Percentiles rank a stretch among this genome's conserved stretches.
phyloP scores from a whole-genome alignment of 2,113 vertebrate genomes.

The Alces alces region DNA sequence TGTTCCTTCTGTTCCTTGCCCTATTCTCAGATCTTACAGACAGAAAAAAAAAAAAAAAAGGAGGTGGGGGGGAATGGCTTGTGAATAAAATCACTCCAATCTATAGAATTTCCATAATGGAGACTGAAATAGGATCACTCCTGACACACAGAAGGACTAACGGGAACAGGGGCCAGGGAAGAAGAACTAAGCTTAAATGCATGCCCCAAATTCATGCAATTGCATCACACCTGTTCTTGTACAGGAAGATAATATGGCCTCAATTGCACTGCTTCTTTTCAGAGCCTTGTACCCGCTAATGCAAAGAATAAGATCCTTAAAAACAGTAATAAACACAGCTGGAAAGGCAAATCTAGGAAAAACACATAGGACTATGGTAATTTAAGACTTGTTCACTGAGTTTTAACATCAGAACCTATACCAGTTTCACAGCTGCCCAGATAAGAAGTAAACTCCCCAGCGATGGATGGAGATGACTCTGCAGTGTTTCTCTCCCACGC shows the following conservation, averaged over 20 bases:
- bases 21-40: neutral
- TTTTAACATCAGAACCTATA: constrained; percentile 89
- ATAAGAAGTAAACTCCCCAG: constrained; percentile 87
- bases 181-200: neutral
- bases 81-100: neutral
- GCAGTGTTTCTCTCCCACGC: constrained; percentile 84
- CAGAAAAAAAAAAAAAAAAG: neutral
- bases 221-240: neutral
- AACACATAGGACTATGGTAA: neutral
- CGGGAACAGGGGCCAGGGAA: neutral
- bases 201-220: neutral
- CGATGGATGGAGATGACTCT: constrained; percentile 85
- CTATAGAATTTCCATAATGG: neutral
- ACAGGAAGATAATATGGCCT: neutral
- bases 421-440: constrained; percentile 87
- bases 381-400: constrained; percentile 73
- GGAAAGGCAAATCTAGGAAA: neutral
- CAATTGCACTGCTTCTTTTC: neutral
- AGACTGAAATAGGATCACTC: neutral
- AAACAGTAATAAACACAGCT: neutral
- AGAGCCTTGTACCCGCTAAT: neutral
- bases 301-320: neutral
- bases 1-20: neutral
- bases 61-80: neutral
- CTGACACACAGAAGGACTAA: neutral